Conservation (phyloP, 2,113 vertebrate species). For the Sapajus apella region DNA sequence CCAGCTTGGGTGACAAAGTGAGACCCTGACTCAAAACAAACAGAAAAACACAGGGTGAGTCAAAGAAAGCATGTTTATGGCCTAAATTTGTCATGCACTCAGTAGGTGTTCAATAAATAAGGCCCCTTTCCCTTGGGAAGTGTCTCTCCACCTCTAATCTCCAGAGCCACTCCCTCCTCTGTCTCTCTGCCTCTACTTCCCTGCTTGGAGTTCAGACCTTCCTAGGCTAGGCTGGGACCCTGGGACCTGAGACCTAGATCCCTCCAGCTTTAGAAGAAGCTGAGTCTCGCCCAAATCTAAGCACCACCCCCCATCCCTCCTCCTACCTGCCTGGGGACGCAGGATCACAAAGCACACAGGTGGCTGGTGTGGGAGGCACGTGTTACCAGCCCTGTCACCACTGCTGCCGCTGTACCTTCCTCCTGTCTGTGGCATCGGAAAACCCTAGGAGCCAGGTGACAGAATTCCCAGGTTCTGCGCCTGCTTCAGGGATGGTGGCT, state of each 20-base stretch:
- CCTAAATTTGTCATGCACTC: background rate
- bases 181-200: background rate
- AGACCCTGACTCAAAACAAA: background rate
- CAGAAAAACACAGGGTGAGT: background rate
- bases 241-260: background rate
- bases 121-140: background rate
- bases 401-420: background rate
- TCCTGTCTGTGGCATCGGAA: background rate
- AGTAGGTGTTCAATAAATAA: background rate
- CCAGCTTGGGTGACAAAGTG: background rate
- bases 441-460: conserved; percentile 29
- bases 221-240: background rate
- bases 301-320: background rate
- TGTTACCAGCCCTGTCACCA: background rate
- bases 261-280: background rate
- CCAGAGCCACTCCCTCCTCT: background rate
- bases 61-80: background rate
- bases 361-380: background rate
- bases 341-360: fast-evolving
- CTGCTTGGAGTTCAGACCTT: background rate
- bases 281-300: background rate
- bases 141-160: background rate
- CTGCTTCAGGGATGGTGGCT: background rate
- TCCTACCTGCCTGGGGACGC: background rate
- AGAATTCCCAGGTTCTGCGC: background rate